These are phyloP conservation scores for Ciconia stormi DNA, from an alignment of 2,113 vertebrate species.

Conservation along the genomic window DNA sequence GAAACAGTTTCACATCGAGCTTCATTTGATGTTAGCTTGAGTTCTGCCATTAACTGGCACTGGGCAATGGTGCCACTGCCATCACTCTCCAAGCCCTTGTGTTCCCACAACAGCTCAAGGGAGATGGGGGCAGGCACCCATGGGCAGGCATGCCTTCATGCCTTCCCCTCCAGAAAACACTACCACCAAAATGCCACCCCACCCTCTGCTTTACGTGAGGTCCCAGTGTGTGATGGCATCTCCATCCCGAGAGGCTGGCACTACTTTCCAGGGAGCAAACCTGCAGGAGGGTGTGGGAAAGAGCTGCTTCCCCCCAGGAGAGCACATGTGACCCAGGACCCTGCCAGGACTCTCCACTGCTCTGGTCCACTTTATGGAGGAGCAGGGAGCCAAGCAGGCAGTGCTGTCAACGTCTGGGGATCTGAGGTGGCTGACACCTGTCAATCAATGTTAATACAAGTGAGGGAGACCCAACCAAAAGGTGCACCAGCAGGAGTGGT, in stretches of 20 bases:
- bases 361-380: neutral
- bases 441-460: neutral
- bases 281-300: neutral
- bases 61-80: neutral
- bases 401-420: neutral
- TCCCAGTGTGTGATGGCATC: neutral
- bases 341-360: neutral
- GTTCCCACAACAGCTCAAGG: neutral
- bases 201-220: rapidly evolving
- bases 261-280: neutral
- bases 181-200: neutral
- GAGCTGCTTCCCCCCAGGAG: rapidly evolving
- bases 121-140: rapidly evolving
- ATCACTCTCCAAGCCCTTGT: neutral
- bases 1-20: conserved; percentile 22
- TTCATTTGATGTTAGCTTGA: neutral
- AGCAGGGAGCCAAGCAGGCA: neutral
- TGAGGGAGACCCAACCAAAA: neutral
- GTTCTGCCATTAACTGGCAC: neutral
- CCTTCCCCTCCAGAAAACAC: neutral
- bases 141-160: neutral
- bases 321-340: rapidly evolving
- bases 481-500: neutral
- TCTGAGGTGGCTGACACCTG: neutral
- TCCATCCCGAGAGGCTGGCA: neutral